Conservation (phyloP, 1,140 invertebrate genomes). For the Cotesia chilonis region DNA sequence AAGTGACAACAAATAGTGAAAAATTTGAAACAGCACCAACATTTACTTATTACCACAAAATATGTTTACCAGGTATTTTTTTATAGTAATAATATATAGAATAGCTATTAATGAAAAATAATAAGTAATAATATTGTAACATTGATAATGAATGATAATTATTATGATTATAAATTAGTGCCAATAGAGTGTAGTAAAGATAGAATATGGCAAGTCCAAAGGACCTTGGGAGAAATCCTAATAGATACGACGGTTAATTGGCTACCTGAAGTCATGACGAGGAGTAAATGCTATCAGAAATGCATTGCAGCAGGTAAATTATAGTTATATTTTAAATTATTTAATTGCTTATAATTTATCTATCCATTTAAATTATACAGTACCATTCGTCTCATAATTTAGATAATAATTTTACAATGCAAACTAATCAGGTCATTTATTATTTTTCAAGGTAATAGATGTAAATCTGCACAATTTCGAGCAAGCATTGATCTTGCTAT, state of each 20-base stretch:
- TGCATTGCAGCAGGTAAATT: conserved; percentile 50
- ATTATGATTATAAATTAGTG: conserved; percentile 41
- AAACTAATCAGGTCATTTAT: conserved; percentile 1
- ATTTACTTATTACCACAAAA: conserved; percentile 53
- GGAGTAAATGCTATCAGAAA: conserved; percentile 53
- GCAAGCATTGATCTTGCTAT: conserved; percentile 48
- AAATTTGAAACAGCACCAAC: conserved; percentile 53
- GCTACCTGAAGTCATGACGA: conserved; percentile 41
- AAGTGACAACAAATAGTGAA: conserved; percentile 46
- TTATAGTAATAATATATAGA: conserved; percentile 28
- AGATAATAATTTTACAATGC: background rate
- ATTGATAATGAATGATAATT: background rate
- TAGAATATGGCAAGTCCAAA: conserved; percentile 57
- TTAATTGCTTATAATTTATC: conserved; percentile 13
- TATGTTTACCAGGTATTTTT: conserved; percentile 50
- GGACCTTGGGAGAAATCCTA: conserved; percentile 53
- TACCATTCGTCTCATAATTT: conserved; percentile 6
- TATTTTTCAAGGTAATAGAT: conserved; percentile 43
- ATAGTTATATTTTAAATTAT: conserved; percentile 11
- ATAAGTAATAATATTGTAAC: background rate
- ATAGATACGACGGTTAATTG: conserved; percentile 45
- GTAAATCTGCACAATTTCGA: conserved; percentile 56
- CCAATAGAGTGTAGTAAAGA: conserved; percentile 43
- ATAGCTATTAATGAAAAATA: background rate
- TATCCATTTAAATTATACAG: background rate